phyloP scores from a whole-genome alignment of 1,140 invertebrate species.

The Tribolium madens region DNA sequence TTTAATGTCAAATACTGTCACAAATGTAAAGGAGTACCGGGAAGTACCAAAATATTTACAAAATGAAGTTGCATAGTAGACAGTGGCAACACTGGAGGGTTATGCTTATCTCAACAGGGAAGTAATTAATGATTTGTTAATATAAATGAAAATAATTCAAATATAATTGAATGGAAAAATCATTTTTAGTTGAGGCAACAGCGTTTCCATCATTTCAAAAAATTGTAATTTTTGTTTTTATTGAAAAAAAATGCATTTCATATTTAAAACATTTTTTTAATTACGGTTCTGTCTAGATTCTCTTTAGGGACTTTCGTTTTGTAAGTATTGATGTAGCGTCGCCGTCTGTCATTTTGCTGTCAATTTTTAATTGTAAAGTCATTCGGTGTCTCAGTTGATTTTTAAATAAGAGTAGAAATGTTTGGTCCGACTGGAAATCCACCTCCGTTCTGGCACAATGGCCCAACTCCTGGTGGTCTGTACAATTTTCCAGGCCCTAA shows the following conservation, averaged over 20 bases:
- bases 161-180: no score
- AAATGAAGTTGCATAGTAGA: background rate
- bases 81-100: background rate
- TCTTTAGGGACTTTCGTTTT: conserved; percentile 8
- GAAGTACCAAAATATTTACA: background rate
- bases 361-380: conserved; percentile 34
- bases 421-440: conserved; percentile 46
- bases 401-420: conserved; percentile 50
- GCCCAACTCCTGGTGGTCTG: conserved; percentile 76
- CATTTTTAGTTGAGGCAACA: no score
- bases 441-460: conserved; percentile 77
- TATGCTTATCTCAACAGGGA: conserved; percentile 14
- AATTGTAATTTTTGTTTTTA: no score
- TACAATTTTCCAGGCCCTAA: conserved; percentile 75
- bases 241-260: no score
- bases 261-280: background rate
- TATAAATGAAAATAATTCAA: no score
- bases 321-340: background rate
- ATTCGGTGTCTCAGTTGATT: background rate
- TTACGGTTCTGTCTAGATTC: background rate
- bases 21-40: background rate
- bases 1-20: background rate
- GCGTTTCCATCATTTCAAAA: no score
- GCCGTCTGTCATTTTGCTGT: conserved; percentile 12
- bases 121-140: background rate